Percentiles rank a stretch among this genome's conserved stretches.
phyloP scores from a whole-genome alignment of 2,888 invertebrate species.

The Drosophila mulleri region DNA sequence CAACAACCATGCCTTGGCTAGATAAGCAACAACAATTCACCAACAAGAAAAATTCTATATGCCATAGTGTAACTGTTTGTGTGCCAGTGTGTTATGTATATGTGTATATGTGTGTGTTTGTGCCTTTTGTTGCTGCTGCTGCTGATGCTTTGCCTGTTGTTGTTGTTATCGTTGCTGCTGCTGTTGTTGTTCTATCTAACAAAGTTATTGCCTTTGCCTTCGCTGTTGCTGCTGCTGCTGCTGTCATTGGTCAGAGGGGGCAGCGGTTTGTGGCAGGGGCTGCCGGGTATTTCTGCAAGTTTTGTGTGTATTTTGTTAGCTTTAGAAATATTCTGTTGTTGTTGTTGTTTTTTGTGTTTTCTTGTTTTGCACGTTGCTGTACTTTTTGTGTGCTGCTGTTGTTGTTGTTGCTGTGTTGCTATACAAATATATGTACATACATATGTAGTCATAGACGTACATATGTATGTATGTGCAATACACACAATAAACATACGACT shows the following conservation, averaged over 20 bases:
- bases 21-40: constrained; percentile 62
- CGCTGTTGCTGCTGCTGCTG: constrained; percentile 39
- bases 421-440: constrained; percentile 44
- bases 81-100: constrained; percentile 32
- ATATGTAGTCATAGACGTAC: constrained; percentile 1
- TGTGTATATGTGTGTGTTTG: constrained; percentile 38
- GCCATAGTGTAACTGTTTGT: constrained; percentile 65
- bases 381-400: constrained; percentile 61
- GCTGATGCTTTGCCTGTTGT: constrained; percentile 28
- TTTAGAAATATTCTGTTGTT: constrained; percentile 72
- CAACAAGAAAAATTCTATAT: constrained; percentile 66
- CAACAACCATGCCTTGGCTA: constrained; percentile 32
- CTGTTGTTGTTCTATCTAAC: constrained; percentile 73
- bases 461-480: constrained; percentile 11
- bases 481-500: constrained; percentile 7
- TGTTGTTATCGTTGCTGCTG: constrained; percentile 29
- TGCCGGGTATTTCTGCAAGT: constrained; percentile 77
- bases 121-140: constrained; percentile 60
- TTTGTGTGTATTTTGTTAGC: constrained; percentile 78
- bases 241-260: constrained; percentile 59
- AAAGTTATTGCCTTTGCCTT: constrained; percentile 72
- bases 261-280: constrained; percentile 11
- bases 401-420: constrained; percentile 32
- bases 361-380: constrained; percentile 73
- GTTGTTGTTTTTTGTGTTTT: constrained; percentile 42